Conservation (phyloP, 2,113 vertebrate genomes). For the Anseranas semipalmata region DNA sequence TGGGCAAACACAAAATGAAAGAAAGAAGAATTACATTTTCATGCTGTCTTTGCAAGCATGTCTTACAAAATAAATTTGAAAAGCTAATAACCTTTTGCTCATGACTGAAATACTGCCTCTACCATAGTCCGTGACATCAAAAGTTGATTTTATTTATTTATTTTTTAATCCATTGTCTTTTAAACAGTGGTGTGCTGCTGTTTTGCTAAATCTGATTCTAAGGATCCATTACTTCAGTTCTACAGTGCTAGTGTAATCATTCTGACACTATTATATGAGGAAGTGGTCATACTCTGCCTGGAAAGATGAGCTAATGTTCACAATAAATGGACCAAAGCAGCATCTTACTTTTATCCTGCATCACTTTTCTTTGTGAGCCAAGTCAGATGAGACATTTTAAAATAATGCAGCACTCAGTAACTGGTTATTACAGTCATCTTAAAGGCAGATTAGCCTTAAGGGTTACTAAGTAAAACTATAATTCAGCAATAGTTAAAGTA, state of each 20-base stretch:
- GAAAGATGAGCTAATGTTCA: background rate
- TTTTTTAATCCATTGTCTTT: background rate
- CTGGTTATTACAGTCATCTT: background rate
- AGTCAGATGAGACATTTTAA: background rate
- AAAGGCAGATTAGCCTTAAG: background rate
- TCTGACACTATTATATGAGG: background rate
- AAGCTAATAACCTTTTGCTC: background rate
- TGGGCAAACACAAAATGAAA: background rate
- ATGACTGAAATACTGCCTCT: background rate
- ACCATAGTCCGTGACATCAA: background rate
- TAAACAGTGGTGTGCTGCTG: background rate
- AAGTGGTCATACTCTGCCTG: background rate
- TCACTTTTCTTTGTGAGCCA: background rate
- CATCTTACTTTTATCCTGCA: background rate
- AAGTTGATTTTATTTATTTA: background rate
- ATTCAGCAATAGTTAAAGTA: background rate
- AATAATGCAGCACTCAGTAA: background rate
- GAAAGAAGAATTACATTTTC: background rate
- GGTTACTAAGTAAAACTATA: background rate
- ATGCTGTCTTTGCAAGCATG: background rate
- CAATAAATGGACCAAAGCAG: background rate
- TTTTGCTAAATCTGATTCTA: background rate
- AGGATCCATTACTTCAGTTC: background rate
- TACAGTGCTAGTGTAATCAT: background rate
- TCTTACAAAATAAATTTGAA: background rate